phyloP scores from a whole-genome alignment of 1,140 invertebrate genomes.

The Atopsyche davidsoni region DNA sequence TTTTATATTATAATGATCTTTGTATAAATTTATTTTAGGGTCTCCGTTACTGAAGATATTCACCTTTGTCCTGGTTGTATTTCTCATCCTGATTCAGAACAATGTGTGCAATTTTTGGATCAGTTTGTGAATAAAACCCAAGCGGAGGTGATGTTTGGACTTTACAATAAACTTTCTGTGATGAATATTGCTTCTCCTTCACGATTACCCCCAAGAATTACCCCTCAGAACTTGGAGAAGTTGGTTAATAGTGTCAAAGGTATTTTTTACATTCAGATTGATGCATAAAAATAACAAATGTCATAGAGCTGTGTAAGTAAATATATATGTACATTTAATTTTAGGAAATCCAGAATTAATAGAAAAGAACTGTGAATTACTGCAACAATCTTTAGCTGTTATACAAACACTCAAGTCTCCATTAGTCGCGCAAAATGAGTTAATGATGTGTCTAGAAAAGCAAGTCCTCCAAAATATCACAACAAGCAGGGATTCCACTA shows the following conservation, averaged over 20 bases:
- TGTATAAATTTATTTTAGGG: slow-evolving; percentile 16
- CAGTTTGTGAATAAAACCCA: slow-evolving; percentile 54
- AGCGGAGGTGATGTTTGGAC: slow-evolving; percentile 51
- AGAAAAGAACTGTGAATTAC: slow-evolving; percentile 36
- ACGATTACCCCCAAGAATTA: slow-evolving; percentile 42
- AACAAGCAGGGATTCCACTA: slow-evolving; percentile 54
- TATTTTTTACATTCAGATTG: slow-evolving; percentile 33
- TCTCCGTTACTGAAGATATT: slow-evolving; percentile 35
- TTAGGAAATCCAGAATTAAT: slow-evolving; percentile 42
- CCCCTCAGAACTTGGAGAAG: slow-evolving; percentile 54
- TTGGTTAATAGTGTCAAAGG: slow-evolving; percentile 43
- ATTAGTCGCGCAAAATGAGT: slow-evolving; percentile 46
- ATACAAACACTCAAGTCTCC: slow-evolving; percentile 54
- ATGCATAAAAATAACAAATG: slow-evolving; percentile 14
- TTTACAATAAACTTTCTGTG: slow-evolving; percentile 53
- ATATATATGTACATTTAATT: slow-evolving; percentile 18
- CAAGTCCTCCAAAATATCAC: slow-evolving; percentile 53
- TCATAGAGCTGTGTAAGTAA: slow-evolving; percentile 13
- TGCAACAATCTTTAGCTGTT: slow-evolving; percentile 53
- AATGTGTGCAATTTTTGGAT: slow-evolving; percentile 44
- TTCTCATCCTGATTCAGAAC: slow-evolving; percentile 40
- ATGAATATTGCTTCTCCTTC: slow-evolving; percentile 39
- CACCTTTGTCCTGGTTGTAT: slow-evolving; percentile 45
- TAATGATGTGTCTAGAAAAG: slow-evolving; percentile 52
- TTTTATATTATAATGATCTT: slow-evolving; percentile 18